Percentiles rank a stretch among this genome's conserved stretches.
phyloP scores from a whole-genome alignment of 2,797 vertebrate genomes.

The Erethizon dorsatum region DNA sequence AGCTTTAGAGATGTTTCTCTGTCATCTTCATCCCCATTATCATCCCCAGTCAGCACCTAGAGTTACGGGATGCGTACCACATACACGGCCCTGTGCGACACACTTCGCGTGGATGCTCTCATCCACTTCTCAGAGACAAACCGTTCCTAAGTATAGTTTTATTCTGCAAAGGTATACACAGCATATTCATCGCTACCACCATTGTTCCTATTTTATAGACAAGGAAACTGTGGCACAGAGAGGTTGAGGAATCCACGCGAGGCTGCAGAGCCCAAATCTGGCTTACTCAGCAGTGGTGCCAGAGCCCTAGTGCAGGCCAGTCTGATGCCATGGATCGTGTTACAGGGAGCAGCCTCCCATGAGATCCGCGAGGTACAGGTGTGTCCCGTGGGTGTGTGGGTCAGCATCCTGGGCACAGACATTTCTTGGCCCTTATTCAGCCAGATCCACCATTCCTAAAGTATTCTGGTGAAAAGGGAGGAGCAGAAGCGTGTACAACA shows the following conservation, averaged over 20 bases:
- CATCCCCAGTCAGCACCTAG: background rate
- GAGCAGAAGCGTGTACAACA: background rate
- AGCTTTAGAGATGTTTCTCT: background rate
- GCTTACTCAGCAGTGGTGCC: background rate
- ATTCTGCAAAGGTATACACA: background rate
- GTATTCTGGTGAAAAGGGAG: background rate
- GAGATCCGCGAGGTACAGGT: background rate
- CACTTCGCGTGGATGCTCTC: background rate
- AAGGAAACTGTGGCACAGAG: slow-evolving; percentile 26
- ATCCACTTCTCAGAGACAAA: background rate
- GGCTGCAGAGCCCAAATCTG: background rate
- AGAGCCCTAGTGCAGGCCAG: background rate
- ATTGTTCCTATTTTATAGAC: background rate
- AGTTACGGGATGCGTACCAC: background rate
- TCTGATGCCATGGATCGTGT: background rate
- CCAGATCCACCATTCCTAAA: slow-evolving; percentile 16
- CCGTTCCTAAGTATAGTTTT: background rate
- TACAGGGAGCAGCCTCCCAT: background rate
- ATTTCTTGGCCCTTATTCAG: slow-evolving; percentile 34
- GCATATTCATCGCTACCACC: background rate
- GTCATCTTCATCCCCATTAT: background rate
- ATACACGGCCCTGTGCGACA: background rate
- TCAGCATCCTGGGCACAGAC: background rate
- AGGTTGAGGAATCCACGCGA: background rate
- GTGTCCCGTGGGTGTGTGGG: background rate